Conservation (phyloP, 2,888 invertebrate species). For the Coronaproctus castanopsis region DNA sequence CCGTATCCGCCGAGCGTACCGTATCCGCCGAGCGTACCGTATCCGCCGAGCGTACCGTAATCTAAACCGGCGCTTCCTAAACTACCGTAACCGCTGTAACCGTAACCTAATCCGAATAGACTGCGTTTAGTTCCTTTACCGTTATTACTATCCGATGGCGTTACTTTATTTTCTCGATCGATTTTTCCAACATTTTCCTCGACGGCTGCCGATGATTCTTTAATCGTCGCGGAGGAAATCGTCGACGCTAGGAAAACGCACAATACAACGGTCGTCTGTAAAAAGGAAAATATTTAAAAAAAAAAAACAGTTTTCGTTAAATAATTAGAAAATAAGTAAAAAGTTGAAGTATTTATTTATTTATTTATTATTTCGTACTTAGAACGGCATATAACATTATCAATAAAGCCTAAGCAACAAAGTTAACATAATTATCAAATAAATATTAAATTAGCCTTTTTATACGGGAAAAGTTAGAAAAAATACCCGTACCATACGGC, state of each 20-base stretch:
- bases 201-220: constrained; percentile 20
- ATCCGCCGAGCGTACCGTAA: neutral
- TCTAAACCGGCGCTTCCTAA: neutral
- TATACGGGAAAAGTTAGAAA: too few relatives aligned
- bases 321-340: too few relatives aligned
- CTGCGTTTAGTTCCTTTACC: constrained; percentile 29
- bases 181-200: constrained; percentile 14
- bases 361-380: too few relatives aligned
- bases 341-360: too few relatives aligned
- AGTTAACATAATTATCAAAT: too few relatives aligned
- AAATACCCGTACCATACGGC: too few relatives aligned
- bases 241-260: constrained; percentile 20
- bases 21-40: constrained; percentile 5
- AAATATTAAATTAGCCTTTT: too few relatives aligned
- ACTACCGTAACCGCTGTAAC: constrained; percentile 17
- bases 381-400: too few relatives aligned
- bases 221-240: constrained; percentile 25
- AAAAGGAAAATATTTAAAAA: too few relatives aligned
- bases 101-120: constrained; percentile 26
- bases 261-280: neutral
- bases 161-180: neutral
- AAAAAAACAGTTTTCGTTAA: too few relatives aligned
- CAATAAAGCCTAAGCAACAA: too few relatives aligned
- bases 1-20: constrained; percentile 20
- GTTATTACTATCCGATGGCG: neutral